Conservation (phyloP, 2,797 vertebrate species). For the Chiroxiphia lanceolata region DNA sequence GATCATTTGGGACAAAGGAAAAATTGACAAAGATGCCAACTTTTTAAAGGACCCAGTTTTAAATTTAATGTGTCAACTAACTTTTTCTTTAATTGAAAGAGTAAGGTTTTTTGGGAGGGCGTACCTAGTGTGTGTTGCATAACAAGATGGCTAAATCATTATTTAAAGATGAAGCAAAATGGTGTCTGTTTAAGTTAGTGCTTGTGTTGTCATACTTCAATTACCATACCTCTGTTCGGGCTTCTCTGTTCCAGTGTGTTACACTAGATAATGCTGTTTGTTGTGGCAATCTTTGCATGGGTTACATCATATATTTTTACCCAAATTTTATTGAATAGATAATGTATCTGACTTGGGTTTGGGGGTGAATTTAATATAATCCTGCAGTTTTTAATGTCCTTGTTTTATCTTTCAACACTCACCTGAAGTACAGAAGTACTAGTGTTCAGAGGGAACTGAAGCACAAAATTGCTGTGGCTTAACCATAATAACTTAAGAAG, state of each 20-base stretch:
- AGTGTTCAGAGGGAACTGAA: neutral
- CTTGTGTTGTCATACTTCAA: neutral
- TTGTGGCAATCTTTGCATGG: neutral
- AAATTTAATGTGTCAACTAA: neutral
- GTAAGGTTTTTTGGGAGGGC: neutral
- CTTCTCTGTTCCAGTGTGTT: fast-evolving
- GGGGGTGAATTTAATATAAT: neutral
- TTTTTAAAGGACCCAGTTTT: slow-evolving; percentile 29
- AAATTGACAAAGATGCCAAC: slow-evolving; percentile 34
- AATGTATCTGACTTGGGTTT: neutral
- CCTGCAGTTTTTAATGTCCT: neutral
- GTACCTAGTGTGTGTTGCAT: neutral
- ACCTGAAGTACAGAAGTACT: neutral
- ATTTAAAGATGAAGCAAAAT: neutral
- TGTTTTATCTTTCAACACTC: neutral
- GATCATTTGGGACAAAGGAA: slow-evolving; percentile 42
- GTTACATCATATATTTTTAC: neutral
- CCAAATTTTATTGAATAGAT: neutral
- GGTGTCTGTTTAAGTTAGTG: neutral
- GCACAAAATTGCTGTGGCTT: neutral
- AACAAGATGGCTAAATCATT: neutral
- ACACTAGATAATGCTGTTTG: neutral
- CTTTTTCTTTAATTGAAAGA: neutral
- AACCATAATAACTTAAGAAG: neutral
- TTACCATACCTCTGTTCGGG: neutral